These are phyloP conservation scores for Tringa solitaria DNA, from an alignment of 2,113 vertebrate genomes.

Conservation along the genomic window DNA sequence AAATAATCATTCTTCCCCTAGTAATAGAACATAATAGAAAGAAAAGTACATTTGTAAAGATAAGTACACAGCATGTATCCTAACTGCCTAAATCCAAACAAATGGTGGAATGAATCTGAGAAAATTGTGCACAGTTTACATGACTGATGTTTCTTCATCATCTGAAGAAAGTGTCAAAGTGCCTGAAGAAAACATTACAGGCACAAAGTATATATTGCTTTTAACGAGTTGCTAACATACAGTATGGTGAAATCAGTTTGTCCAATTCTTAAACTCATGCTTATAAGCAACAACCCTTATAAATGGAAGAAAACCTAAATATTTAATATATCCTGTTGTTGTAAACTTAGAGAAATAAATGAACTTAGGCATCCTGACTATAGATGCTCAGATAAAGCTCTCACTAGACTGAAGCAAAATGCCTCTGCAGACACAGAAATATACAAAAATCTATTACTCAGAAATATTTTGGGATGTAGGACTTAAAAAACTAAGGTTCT, in stretches of 20 bases:
- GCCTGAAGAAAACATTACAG: background rate
- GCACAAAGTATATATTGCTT: background rate
- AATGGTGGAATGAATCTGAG: background rate
- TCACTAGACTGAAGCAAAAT: background rate
- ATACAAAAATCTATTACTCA: background rate
- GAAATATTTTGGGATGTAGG: background rate
- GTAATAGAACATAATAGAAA: background rate
- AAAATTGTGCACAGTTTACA: rapidly evolving
- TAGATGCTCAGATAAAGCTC: background rate
- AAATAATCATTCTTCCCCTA: background rate
- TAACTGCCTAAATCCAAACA: background rate
- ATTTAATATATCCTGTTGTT: background rate
- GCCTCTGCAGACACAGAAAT: background rate
- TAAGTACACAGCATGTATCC: background rate
- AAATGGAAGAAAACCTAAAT: background rate
- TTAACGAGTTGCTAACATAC: background rate
- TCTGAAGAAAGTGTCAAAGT: background rate
- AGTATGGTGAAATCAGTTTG: background rate
- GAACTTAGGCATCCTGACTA: background rate
- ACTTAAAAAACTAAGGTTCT: background rate
- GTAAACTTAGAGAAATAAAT: background rate
- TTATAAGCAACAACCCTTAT: background rate
- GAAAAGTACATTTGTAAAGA: background rate
- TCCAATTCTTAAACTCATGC: background rate
- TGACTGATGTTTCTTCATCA: background rate